Evolutionary conservation across 2,888 invertebrate genomes (phyloP), one percentile per base, ranked within the genome.

Genomic region (Drosophila monieri): DNA sequence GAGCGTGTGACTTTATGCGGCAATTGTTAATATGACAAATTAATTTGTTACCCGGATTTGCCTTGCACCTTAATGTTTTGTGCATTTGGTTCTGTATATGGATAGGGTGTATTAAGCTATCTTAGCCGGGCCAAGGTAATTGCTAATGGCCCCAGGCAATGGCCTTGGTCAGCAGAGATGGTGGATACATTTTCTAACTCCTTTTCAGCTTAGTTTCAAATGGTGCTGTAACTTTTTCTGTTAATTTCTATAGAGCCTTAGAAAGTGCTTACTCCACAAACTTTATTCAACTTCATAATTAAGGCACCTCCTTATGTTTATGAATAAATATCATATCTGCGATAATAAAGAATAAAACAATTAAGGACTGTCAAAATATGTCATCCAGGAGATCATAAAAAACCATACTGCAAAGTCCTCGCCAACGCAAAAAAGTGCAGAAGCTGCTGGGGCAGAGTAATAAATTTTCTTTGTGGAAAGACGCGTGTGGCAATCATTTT

Each of bases 21-120:
- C 73, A 76, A 85, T 80, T 78, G 74, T 77, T 80, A 78, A 89
- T 86, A 81, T 89, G 88, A 88, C 81, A 86, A 88, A 89, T 89
- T 89, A 88, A 88, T 88, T 88, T 88, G 88, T 81, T 89, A 86
- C 74, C 81, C 81, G 76, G 78, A 88, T 77, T 87, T 73, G 65
- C 67, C 72, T 73, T 65, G 70, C 65, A 60, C 67, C 52, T 60
- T 52, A 56, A 23, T 73, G 37, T 44, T 41, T 52, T 49, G 48
- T 57, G 48, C 64, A 64, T 49, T 60, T 27, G 27, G 21, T 60
- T 69, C 57, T 75, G 52, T 52, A 35, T 59, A 73, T 70, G 64
- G 73, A 67, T 76, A 73, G 57, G 64, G 39, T 41, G 61, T 68
- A 58, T 72, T 66, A 64, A 51, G 52, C 51, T 62, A 64, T 46